Evolutionary conservation across 2,113 vertebrate species (phyloP), one percentile per base, ranked within the genome.

Genomic region (Origma solitaria): DNA sequence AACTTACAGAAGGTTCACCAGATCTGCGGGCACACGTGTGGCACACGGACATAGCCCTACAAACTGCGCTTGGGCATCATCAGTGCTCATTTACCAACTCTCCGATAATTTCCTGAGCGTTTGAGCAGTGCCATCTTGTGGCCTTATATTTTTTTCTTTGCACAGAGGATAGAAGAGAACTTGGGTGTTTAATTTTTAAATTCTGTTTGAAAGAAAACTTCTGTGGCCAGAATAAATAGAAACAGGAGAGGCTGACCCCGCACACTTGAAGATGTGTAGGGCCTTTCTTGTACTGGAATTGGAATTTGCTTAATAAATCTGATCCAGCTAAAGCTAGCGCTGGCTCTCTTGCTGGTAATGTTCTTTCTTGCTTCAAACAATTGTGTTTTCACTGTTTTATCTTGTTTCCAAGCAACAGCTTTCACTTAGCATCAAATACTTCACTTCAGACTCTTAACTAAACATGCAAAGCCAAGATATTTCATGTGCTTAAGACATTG

Each of bases 121-220:
- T 88, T 93, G 86, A 75, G 92, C 94, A 86, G 79, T 92, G 93
- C 93, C 96, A 97, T 86, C 96, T 97, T 86, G 95, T 96, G 96
- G 95, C 45, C 35, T 33, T 13, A 9, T 19, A 17, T 5, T 20
- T 28, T 53, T 30, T 15, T 4, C n/a, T 51, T 42, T 31, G 6
- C 40, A 6, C 21, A 11, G 14, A 38, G 28, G 28, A 3, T n/a
- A 19, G 9, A 57, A 5, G 5, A 22, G 49, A 40, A 21, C 27
- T 37, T 1, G 8, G 10, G 13, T 10, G 8, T 25, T 42, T 40
- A 5, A 12, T 58, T 44, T 56, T 37, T 66, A 1, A 10, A 16
- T 30, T 88, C 22, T 13, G 6, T 47, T 73, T n/a, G 64, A 68
- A 51, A 80, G 40, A 84, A 83, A 70, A 31, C 6, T n/a, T 12